Base-by-base conservation (phyloP, 2,113 vertebrate genomes). In the Forbesichthys papilliferus region DNA sequence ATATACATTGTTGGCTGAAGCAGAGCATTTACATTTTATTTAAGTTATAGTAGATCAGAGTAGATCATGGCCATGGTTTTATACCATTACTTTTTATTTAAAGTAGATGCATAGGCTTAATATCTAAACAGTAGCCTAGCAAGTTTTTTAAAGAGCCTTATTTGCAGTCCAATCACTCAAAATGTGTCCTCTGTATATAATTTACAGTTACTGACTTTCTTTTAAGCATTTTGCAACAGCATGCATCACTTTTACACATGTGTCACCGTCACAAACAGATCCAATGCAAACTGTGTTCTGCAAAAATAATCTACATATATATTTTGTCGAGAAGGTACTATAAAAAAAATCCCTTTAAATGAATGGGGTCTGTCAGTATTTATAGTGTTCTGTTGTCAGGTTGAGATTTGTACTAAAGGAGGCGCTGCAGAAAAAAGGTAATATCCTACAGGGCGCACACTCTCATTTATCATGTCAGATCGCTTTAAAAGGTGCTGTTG, bases 171-270 rank as follows among this genome's bases (percentile, higher is more conserved):
- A 46, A 71, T 78, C 48, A 69, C 80, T 74, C 62, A 67, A 56
- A 49, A 27, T 27, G 27, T 2, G 2, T 27, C 27, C 27, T 3
- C 27, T 27, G 69, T 62, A 9, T 48, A 46, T 14, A 68, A 63
- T 67, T 68, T 77, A 53, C 65, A 71, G 54, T 78, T 2, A 70
- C 73, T 69, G 84, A 80, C 74, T 85, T 87, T 79, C 73, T 79
- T 77, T 84, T 83, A 71, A 69, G 48, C 5, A 48, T 81, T 81
- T 87, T 80, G 68, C 83, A 80, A 70, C 81, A 71, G 78, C 72
- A 72, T 85, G 71, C 81, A 84, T 92, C 83, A 84, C 78, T 88
- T 85, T 79, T 89, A 86, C 84, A 75, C 70, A 86, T 93, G 90
- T 78, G 58, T 70, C 75, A 75, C 81, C 87, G 84, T 90, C 88